These are phyloP conservation scores for Muraenolepis orangiensis DNA, from an alignment of 2,797 vertebrate species.

Conservation along the genomic window DNA sequence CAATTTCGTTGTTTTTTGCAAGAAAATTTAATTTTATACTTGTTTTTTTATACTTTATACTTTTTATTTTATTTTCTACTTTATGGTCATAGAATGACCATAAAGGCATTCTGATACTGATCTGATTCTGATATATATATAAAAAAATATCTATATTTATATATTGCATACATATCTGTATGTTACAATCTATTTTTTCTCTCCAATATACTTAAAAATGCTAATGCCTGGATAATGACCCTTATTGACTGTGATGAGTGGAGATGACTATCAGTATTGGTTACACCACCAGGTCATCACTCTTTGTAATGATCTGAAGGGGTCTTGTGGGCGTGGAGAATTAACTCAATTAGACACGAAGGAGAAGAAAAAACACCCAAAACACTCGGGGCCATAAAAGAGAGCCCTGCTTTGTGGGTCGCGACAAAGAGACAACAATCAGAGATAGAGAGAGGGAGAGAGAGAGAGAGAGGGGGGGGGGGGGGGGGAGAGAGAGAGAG, in stretches of 20 bases:
- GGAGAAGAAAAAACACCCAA: neutral
- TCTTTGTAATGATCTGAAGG: conserved; percentile 5
- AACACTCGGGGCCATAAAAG: neutral
- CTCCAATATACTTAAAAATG: neutral
- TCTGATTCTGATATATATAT: too few relatives aligned
- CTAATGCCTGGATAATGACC: neutral
- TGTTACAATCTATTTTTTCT: neutral
- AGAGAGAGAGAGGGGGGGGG: too few relatives aligned
- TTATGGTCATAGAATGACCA: too few relatives aligned
- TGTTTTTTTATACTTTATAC: too few relatives aligned
- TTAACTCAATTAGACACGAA: neutral
- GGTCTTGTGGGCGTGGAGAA: neutral
- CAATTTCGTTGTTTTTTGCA: too few relatives aligned
- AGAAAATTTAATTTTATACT: too few relatives aligned
- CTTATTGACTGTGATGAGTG: neutral
- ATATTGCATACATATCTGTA: too few relatives aligned
- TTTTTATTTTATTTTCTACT: too few relatives aligned
- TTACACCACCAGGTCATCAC: neutral
- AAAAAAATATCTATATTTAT: too few relatives aligned
- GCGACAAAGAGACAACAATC: neutral
- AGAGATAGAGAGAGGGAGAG: conserved; percentile 45
- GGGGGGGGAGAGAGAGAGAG: conserved; percentile 38
- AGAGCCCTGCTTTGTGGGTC: neutral
- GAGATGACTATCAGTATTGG: neutral
- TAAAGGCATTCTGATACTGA: too few relatives aligned